These are phyloP conservation scores for Griposia aprilina DNA, from an alignment of 2,888 invertebrate genomes.

Conservation along the genomic window DNA sequence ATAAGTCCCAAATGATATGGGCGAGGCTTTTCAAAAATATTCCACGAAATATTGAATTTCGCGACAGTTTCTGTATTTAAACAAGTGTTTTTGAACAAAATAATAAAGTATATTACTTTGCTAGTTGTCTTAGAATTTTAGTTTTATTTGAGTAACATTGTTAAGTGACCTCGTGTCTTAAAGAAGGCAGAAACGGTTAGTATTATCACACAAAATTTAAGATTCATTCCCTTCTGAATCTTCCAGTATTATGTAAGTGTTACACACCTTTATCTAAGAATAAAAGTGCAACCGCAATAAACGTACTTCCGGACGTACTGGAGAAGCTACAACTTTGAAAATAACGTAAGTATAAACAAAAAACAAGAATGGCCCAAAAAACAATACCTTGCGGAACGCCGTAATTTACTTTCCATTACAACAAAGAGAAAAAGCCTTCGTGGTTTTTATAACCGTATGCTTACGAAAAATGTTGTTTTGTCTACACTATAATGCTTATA, in stretches of 20 bases:
- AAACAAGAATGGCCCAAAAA: constrained; percentile 20
- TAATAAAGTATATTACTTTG: constrained; percentile 37
- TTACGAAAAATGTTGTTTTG: not conserved
- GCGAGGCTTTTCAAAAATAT: constrained; percentile 14
- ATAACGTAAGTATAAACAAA: constrained; percentile 20
- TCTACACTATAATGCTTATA: constrained; percentile 3
- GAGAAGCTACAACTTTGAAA: constrained; percentile 23
- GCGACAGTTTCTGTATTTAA: constrained; percentile 9
- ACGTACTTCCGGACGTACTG: not conserved
- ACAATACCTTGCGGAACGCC: constrained; percentile 38
- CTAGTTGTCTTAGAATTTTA: constrained; percentile 22
- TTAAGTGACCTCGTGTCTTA: constrained; percentile 16
- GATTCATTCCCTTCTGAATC: not conserved
- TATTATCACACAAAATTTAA: not conserved
- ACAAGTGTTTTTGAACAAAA: constrained; percentile 49
- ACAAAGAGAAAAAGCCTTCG: not conserved
- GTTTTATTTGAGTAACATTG: constrained; percentile 13
- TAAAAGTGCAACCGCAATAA: constrained; percentile 28
- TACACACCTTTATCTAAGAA: not conserved
- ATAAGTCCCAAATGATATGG: not conserved
- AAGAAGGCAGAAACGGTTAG: not conserved
- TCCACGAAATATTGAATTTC: constrained; percentile 31
- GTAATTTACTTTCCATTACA: constrained; percentile 10
- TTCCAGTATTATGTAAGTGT: not conserved
- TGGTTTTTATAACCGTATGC: constrained; percentile 1